Conservation (phyloP, 2,113 vertebrate genomes). For the Collichthys lucidus region DNA sequence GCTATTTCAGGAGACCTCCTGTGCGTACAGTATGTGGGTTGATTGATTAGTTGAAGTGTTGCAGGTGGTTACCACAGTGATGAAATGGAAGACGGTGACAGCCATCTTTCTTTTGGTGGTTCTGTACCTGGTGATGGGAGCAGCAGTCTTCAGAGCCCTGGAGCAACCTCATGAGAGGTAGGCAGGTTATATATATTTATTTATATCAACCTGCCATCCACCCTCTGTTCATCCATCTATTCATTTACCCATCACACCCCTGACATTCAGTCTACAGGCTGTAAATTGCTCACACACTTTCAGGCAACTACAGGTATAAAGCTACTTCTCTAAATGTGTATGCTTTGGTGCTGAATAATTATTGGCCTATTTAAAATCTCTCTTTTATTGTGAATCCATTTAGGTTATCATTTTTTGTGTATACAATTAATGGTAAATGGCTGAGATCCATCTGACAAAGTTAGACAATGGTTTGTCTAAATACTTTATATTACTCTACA, state of each 20-base stretch:
- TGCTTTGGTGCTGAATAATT: background rate
- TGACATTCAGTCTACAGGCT: background rate
- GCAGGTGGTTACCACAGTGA: conserved; percentile 89
- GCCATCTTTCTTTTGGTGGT: conserved; percentile 96
- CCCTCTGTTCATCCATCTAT: background rate
- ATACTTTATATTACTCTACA: background rate
- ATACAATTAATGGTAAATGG: too few relatives aligned
- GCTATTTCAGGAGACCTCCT: background rate
- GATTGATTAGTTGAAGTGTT: conserved; percentile 66
- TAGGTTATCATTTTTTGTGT: too few relatives aligned
- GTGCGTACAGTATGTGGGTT: conserved; percentile 6
- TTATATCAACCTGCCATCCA: background rate
- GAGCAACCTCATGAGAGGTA: conserved; percentile 94
- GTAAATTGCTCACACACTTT: background rate
- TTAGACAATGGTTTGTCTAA: too few relatives aligned
- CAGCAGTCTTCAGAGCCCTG: conserved; percentile 93
- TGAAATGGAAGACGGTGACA: conserved; percentile 98
- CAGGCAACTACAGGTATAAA: background rate
- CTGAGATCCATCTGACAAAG: too few relatives aligned
- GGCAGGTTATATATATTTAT: conserved; percentile 9
- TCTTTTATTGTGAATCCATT: too few relatives aligned
- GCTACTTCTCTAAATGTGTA: background rate
- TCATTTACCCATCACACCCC: background rate
- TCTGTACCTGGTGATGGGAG: conserved; percentile 94
- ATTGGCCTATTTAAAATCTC: too few relatives aligned